A percentile compares a stretch with the other conserved stretches of the same genome.
These are phyloP conservation scores for Amiota minor DNA, from an alignment of 2,888 invertebrate species.

Conservation along the genomic window DNA sequence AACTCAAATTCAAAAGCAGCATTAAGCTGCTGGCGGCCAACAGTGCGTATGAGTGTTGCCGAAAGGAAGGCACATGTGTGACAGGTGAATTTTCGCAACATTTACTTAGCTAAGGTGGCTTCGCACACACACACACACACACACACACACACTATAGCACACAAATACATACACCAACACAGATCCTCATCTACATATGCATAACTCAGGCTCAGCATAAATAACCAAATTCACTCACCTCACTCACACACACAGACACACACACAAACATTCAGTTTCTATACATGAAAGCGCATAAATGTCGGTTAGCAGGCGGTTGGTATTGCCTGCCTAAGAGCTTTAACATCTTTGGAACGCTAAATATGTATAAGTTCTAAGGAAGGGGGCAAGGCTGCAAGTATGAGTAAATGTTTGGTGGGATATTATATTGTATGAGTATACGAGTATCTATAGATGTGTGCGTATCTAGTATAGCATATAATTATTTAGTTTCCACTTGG, in stretches of 20 bases:
- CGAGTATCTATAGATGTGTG: slow-evolving; percentile 10
- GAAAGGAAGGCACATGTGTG: slow-evolving; percentile 32
- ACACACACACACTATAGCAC: too few species aligned
- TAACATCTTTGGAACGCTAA: slow-evolving; percentile 1
- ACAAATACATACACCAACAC: not conserved
- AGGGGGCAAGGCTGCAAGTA: too few species aligned
- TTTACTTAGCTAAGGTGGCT: slow-evolving; percentile 34
- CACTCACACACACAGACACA: too few species aligned
- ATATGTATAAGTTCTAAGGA: too few species aligned
- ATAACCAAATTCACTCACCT: slow-evolving; percentile 55
- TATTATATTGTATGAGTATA: too few species aligned
- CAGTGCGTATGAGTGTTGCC: slow-evolving; percentile 61
- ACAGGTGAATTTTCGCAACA: slow-evolving; percentile 49
- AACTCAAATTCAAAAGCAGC: not conserved
- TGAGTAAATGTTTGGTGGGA: too few species aligned
- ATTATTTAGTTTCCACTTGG: slow-evolving; percentile 64
- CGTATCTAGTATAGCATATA: slow-evolving; percentile 48
- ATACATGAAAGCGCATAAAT: slow-evolving; percentile 52
- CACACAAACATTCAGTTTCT: too few species aligned
- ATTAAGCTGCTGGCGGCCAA: slow-evolving; percentile 35
- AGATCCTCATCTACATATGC: slow-evolving; percentile 42
- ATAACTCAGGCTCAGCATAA: slow-evolving; percentile 66
- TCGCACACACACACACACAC: slow-evolving; percentile 56
- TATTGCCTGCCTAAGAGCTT: too few species aligned
- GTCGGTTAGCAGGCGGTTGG: slow-evolving; percentile 54